A percentile compares a stretch with the other conserved stretches of the same genome.
Conservation (phyloP, 2,888 invertebrate species). For the Agonopterix alstromeriana region DNA sequence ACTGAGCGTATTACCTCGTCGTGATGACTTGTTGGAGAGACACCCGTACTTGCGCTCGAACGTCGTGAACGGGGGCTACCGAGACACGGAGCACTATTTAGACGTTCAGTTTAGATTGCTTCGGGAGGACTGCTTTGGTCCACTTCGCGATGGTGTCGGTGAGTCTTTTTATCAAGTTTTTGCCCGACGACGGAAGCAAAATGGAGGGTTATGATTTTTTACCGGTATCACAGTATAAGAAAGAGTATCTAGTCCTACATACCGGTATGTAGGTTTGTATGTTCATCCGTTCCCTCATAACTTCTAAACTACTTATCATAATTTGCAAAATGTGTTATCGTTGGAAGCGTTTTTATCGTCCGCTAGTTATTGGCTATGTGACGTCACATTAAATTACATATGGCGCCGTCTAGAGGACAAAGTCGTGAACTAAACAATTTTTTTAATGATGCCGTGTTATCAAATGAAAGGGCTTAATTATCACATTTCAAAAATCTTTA, state of each 20-base stretch:
- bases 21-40: slow-evolving; percentile 36
- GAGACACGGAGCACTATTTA: slow-evolving; percentile 82
- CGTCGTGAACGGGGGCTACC: slow-evolving; percentile 77
- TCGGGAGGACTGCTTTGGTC: slow-evolving; percentile 87
- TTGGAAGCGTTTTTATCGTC: no score
- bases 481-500: no score
- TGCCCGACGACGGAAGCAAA: neutral
- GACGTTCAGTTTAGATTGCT: slow-evolving; percentile 86
- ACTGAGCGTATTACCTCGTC: slow-evolving; percentile 40
- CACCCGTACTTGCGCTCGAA: slow-evolving; percentile 65
- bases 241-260: no score
- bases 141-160: slow-evolving; percentile 81
- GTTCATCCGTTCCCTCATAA: no score
- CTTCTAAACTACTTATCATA: no score
- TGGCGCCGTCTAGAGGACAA: neutral
- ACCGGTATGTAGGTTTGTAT: no score
- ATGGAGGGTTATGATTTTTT: no score
- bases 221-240: no score
- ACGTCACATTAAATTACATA: neutral
- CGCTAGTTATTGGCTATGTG: neutral
- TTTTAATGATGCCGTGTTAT: no score
- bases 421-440: no score
- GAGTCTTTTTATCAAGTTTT: slow-evolving; percentile 17
- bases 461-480: no score
- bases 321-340: neutral